These are phyloP conservation scores for Psittacula echo DNA, from an alignment of 2,797 vertebrate genomes.

Conservation along the genomic window DNA sequence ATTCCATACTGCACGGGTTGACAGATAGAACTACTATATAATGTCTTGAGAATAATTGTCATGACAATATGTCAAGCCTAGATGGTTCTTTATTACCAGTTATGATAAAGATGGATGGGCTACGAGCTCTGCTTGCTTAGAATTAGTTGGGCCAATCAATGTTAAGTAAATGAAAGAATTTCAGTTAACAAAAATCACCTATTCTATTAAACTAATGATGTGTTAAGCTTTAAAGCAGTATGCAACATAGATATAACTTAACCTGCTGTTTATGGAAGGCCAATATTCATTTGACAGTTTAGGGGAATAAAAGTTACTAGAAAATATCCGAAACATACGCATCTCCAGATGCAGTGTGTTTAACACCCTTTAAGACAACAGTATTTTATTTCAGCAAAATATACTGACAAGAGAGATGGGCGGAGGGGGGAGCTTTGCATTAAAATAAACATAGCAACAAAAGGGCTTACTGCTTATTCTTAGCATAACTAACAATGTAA, in stretches of 20 bases:
- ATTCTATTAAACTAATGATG: neutral
- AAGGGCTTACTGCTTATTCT: neutral
- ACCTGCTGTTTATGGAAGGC: neutral
- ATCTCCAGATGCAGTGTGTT: neutral
- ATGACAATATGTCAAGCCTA: slow-evolving; percentile 59
- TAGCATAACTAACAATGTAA: neutral
- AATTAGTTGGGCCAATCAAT: slow-evolving; percentile 10
- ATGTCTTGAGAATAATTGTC: slow-evolving; percentile 66
- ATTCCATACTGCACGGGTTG: slow-evolving; percentile 65
- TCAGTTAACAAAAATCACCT: neutral
- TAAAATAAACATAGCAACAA: neutral
- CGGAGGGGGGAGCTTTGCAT: accelerated
- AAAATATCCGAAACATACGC: neutral
- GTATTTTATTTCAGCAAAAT: neutral
- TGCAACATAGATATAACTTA: neutral
- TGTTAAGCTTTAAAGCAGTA: neutral
- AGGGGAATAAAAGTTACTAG: neutral
- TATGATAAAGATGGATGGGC: slow-evolving; percentile 45
- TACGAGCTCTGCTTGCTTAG: neutral
- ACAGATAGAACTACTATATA: slow-evolving; percentile 62
- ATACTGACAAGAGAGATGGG: neutral
- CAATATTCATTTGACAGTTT: neutral
- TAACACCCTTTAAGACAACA: neutral
- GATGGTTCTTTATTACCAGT: slow-evolving; percentile 55
- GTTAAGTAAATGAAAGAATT: slow-evolving; percentile 39